Base-by-base conservation (phyloP, 1,140 invertebrate species). In the Trichoplusia ni region DNA sequence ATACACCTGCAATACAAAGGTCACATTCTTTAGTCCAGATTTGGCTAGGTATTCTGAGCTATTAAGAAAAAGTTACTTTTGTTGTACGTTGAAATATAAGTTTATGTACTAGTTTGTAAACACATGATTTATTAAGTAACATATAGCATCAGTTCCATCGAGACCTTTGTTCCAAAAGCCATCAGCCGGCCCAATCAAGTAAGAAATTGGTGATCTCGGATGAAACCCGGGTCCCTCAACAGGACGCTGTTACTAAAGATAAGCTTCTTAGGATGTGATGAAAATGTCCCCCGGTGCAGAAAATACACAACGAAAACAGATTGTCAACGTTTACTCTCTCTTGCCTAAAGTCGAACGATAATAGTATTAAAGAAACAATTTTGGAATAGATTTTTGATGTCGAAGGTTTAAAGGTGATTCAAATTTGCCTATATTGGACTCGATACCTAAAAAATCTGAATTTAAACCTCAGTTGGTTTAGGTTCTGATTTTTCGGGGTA, bases 151-250 rank as follows among this genome's bases (percentile, higher is more conserved):
- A 77, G 79, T 77, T 61, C 75, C 61, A 74, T 77, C 66, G 70
- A 66, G 54, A 76, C 71, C 71, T 81, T 84, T 84, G 78, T 82
- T 79, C 70, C 64, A 64, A 80, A 84, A 82, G 74, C 82, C 77
- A 85, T 86, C 84, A 84, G 66, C 49, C 67, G 73, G 77, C 64
- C 76, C 77, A 87, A 87, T 85, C 84, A 85, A 82, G 84, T 84
- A 87, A 80, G 82, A 87, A 87, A 85, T 85, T 84, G 81, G 79
- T 80, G 79, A 85, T 87, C 77, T 73, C 73, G 67, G 40, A 35
- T 61, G 44, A 68, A 65, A 25, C 46, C 53, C 25, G 38, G 54
- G 60, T 64, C 67, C 67, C 68, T 64, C 69, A 71, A 58, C 54
- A 64, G 56, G 61, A 67, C 63, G 60, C 73, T 79, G 79, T 77